Conservation (phyloP, 2,113 vertebrate genomes). For the Corvus moneduloides region DNA sequence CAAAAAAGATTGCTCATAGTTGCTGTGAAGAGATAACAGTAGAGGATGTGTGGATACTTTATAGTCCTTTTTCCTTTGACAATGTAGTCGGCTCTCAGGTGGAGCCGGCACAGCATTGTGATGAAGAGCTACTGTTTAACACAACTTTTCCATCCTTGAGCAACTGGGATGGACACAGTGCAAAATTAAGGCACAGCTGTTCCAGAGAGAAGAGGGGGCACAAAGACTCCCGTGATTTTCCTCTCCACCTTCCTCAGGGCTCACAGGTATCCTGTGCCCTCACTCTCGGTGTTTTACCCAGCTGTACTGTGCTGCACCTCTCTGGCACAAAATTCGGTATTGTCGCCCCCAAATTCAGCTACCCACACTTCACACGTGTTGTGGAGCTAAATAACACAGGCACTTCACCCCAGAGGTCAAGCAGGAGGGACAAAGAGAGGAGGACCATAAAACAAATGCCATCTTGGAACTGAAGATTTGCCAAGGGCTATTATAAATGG, state of each 20-base stretch:
- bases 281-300: neutral
- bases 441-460: neutral
- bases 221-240: neutral
- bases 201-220: neutral
- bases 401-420: neutral
- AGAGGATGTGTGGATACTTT: neutral
- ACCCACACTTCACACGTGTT: neutral
- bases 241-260: neutral
- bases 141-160: neutral
- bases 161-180: neutral
- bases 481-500: neutral
- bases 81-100: no score
- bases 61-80: neutral
- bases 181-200: neutral
- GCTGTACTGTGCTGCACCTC: neutral
- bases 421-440: neutral
- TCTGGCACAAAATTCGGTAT: neutral
- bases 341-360: neutral
- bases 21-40: neutral
- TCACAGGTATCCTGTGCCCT: accelerated
- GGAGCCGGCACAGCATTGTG: accelerated
- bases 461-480: neutral
- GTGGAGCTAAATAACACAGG: neutral
- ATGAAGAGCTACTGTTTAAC: neutral
- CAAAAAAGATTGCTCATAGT: neutral